Evolutionary conservation across 2,113 vertebrate species (phyloP).

Genomic region (Euleptes europaea): DNA sequence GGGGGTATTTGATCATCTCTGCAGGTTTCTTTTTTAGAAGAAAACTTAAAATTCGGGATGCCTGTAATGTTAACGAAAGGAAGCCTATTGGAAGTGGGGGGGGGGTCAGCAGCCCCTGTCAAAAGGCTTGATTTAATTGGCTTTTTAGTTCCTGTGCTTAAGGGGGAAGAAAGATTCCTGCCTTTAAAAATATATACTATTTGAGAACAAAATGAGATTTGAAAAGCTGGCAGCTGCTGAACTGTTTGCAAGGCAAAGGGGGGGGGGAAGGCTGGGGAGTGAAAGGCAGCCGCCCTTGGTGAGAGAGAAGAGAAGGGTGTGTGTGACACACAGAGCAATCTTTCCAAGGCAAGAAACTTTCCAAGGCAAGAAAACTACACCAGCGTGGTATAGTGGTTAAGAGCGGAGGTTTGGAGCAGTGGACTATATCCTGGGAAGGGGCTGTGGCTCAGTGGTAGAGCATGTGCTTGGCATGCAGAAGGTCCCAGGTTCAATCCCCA

Average conservation of each 20-base stretch:
- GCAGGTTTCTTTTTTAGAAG: conserved; percentile 21
- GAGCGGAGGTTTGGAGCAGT: too few species aligned
- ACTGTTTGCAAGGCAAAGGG: background rate
- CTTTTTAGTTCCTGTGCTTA: background rate
- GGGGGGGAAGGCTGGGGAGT: background rate
- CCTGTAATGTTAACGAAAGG: background rate
- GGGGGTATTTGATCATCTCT: conserved; percentile 48
- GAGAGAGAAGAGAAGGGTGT: background rate
- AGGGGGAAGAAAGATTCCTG: background rate
- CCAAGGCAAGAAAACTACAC: too few species aligned
- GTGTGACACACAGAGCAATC: background rate
- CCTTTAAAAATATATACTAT: background rate
- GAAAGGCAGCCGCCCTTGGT: background rate
- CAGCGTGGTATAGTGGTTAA: too few species aligned
- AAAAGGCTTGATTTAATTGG: background rate
- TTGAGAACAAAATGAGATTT: background rate
- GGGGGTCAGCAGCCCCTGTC: too few species aligned
- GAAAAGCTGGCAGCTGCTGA: background rate
- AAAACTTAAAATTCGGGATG: background rate
- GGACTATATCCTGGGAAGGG: too few species aligned
- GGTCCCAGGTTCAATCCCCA: too few species aligned
- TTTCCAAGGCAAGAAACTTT: background rate
- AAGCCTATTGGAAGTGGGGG: too few species aligned
- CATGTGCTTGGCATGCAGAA: too few species aligned
- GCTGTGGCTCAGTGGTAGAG: too few species aligned